Percentiles rank a stretch among this genome's conserved stretches.
These are phyloP conservation scores for Ephydatia muelleri DNA, from an alignment of 37 sponge, comb jelly and placozoan genomes.

Conservation along the genomic window DNA sequence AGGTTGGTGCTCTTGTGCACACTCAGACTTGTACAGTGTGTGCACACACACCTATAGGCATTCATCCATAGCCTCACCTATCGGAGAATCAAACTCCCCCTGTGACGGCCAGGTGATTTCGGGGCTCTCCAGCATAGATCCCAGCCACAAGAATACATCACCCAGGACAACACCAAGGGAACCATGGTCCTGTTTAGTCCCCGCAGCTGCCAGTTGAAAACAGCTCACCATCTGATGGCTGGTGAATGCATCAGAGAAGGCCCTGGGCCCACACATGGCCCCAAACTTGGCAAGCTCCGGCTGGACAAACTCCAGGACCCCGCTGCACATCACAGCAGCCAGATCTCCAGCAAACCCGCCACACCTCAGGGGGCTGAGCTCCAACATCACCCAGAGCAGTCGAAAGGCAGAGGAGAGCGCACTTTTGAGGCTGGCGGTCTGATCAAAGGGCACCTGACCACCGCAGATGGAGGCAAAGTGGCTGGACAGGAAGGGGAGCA, in stretches of 20 bases:
- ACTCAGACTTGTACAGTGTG: too few relatives aligned
- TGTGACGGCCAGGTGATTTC: conserved; percentile 11
- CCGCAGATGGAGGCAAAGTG: conserved; percentile 62
- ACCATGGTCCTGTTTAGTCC: conserved; percentile 6
- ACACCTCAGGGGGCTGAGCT: background rate
- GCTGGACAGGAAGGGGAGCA: conserved; percentile 31
- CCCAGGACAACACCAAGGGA: conserved; percentile 42
- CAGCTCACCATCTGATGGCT: conserved; percentile 21
- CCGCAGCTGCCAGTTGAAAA: conserved; percentile 4
- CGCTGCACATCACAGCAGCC: conserved; percentile 27
- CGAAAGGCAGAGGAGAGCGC: conserved; percentile 14
- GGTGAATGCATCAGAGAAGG: conserved; percentile 8
- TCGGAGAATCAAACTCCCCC: background rate
- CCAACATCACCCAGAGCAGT: conserved; percentile 13
- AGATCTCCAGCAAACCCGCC: background rate
- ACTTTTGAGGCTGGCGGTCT: conserved; percentile 59
- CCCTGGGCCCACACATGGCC: background rate
- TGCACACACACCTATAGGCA: too few relatives aligned
- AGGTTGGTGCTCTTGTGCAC: too few relatives aligned
- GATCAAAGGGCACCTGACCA: conserved; percentile 44
- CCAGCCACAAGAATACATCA: conserved; percentile 29
- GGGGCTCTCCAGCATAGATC: conserved; percentile 26
- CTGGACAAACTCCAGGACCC: conserved; percentile 34
- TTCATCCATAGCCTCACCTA: too few relatives aligned
- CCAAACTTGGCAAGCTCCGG: conserved; percentile 13